Conservation (phyloP, 2,888 invertebrate genomes). For the Hyppa rectilinea region DNA sequence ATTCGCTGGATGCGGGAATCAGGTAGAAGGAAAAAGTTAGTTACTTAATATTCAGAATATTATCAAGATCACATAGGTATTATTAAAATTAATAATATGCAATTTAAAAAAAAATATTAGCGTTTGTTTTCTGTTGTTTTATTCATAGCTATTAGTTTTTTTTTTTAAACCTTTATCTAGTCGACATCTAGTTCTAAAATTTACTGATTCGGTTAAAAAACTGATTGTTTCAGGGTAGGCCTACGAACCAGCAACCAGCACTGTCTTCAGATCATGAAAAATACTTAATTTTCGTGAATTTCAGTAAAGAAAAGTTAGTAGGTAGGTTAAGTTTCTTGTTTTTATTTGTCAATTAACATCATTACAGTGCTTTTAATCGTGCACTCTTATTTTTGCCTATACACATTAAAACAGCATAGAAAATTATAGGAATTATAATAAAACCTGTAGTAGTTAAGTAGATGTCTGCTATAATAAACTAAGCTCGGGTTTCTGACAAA, state of each 20-base stretch:
- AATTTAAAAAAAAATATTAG: too few species aligned
- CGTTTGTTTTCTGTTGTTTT: not conserved
- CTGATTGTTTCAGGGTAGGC: not conserved
- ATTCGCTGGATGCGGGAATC: too few species aligned
- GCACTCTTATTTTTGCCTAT: not conserved
- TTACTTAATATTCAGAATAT: not conserved
- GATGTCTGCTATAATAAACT: constrained; percentile 49
- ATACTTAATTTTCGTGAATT: not conserved
- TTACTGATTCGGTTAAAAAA: not conserved
- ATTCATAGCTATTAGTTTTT: not conserved
- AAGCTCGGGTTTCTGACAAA: constrained; percentile 67
- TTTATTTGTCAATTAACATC: not conserved
- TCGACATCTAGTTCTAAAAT: not conserved
- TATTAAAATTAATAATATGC: too few species aligned
- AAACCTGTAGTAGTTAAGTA: constrained; percentile 36
- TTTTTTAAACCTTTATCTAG: not conserved
- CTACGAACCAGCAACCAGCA: not conserved
- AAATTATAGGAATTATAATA: constrained; percentile 30
- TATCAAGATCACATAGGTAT: too few species aligned
- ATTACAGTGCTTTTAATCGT: not conserved
- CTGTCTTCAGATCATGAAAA: too few species aligned
- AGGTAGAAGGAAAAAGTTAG: too few species aligned
- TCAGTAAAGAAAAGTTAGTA: not conserved
- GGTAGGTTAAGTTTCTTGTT: not conserved
- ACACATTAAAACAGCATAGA: not conserved